Percentiles rank a stretch among this genome's conserved stretches.
These are phyloP conservation scores for Bucco capensis DNA, from an alignment of 2,113 vertebrate genomes.

Conservation along the genomic window DNA sequence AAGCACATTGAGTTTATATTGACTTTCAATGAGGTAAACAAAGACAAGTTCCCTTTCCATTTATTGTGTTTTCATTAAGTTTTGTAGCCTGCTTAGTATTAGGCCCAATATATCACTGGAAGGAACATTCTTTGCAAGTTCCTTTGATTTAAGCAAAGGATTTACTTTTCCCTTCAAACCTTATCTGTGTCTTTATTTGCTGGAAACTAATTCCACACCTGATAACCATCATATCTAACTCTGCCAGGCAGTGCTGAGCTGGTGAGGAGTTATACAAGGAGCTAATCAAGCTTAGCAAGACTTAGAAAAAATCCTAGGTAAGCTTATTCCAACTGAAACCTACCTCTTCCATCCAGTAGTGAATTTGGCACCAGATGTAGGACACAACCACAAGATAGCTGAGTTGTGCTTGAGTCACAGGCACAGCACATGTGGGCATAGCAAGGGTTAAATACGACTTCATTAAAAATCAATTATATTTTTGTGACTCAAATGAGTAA, in stretches of 20 bases:
- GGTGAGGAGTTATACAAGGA: background rate
- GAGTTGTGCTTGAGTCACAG: background rate
- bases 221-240: background rate
- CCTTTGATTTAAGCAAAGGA: background rate
- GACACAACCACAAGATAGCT: background rate
- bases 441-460: background rate
- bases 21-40: background rate
- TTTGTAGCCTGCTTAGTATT: background rate
- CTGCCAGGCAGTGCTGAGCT: background rate
- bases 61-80: background rate
- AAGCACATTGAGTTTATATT: background rate
- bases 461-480: too few species aligned
- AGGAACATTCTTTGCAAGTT: background rate
- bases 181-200: background rate
- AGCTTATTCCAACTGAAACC: background rate
- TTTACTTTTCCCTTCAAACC: background rate
- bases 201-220: background rate
- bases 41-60: background rate
- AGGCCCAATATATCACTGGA: background rate
- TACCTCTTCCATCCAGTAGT: background rate
- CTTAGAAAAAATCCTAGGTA: background rate
- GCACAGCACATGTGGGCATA: rapidly evolving
- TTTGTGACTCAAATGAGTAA: background rate
- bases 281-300: background rate
- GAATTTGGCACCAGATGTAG: rapidly evolving